Evolutionary conservation across 53 echinoderm and acorn worm genomes (phyloP), one percentile per base, ranked within the genome.

Genomic region (Echinarachnius parma): DNA sequence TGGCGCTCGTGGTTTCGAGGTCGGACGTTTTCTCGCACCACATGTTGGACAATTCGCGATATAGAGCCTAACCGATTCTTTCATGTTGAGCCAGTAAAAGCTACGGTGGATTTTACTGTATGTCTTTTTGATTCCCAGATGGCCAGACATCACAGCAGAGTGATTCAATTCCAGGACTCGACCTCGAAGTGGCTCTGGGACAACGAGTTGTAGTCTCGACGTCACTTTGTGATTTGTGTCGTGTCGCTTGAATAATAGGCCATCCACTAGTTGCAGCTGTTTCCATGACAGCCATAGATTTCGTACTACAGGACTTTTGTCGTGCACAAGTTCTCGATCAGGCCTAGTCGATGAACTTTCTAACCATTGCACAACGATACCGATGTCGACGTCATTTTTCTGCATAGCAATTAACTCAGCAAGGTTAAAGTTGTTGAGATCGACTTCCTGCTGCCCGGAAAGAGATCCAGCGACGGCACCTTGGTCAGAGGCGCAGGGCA

Each of bases 41-140:
- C 86, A 86, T 27, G 57, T 68, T 29, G 28, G 56, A 82, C 91
- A 86, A 20, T 75, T 86, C 7, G 24, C 5, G 15, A 78, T 37
- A 55, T 62, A 84, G 16, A 59, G 53, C 4, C 22, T 20, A 15
- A 89, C 85, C 54, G 21, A 16, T 21, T 76, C 52, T 68, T 46
- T 81, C 77, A 85, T 45, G 9, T 48, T 16, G 15, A 50, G 53
- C 89, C 84, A 89, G 46, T 81, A 89, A 31, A 80, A 84, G 1
- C 34, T 68, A 5, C 26, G 46, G 33, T 61, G 72, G 1, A 75
- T 56, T 30, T 75, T 74, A 13, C 37, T 45, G 16, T 60, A 66
- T 9, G 86, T 90, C 37, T 90, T 86, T 47, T 79, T 82, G 0
- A 82, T 47, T 20, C 82, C 81, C 18, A 85, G 65, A 36, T 86